phyloP scores from a whole-genome alignment of 2,113 vertebrate species.

The Tupaia chinensis region DNA sequence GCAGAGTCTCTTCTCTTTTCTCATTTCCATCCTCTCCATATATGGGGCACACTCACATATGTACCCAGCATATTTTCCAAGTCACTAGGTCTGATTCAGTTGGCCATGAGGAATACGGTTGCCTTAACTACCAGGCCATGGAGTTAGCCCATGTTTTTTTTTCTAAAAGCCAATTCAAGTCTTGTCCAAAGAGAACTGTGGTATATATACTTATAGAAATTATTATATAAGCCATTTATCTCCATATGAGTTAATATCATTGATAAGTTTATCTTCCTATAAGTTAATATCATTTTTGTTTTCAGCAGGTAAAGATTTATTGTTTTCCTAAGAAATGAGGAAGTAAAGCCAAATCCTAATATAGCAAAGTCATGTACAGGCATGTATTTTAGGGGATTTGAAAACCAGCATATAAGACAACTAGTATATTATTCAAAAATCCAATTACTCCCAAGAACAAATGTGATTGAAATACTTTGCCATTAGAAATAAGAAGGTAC shows the following conservation, averaged over 20 bases:
- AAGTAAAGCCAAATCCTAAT: slow-evolving; percentile 10
- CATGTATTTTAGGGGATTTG: neutral
- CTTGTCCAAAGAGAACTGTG: neutral
- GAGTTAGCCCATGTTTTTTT: neutral
- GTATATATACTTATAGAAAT: neutral
- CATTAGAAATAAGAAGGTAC: neutral
- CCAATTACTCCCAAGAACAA: slow-evolving; percentile 33
- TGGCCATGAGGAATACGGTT: too few species aligned
- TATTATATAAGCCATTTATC: neutral
- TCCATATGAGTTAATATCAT: neutral
- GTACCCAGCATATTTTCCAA: too few species aligned
- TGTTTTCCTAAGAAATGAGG: slow-evolving; percentile 12
- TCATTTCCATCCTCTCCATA: too few species aligned
- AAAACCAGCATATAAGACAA: neutral
- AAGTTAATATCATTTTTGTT: neutral
- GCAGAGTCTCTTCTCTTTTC: too few species aligned
- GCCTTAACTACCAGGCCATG: too few species aligned
- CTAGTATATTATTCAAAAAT: slow-evolving; percentile 52
- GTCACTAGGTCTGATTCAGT: too few species aligned
- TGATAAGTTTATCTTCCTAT: neutral
- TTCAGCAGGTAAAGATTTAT: slow-evolving; percentile 11
- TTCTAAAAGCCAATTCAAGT: slow-evolving; percentile 14
- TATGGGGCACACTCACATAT: too few species aligned
- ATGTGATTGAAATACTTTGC: slow-evolving; percentile 40
- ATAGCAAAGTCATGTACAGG: neutral